Conservation (phyloP, 2,888 invertebrate genomes). For the Eulithis testata region DNA sequence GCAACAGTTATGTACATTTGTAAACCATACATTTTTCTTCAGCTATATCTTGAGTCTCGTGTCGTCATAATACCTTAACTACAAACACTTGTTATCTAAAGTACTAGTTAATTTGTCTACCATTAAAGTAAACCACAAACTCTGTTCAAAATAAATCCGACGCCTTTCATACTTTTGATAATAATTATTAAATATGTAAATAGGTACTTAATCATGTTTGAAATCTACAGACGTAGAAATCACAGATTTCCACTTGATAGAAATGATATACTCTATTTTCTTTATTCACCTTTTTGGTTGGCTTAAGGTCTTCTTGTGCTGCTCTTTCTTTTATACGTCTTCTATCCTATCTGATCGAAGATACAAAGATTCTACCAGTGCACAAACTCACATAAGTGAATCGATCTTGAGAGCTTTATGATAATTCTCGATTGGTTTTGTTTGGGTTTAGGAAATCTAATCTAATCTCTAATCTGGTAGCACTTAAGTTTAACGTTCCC, state of each 20-base stretch:
- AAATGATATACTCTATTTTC: too few relatives aligned
- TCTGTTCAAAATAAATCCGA: too few relatives aligned
- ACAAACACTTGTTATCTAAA: neutral
- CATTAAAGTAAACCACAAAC: too few relatives aligned
- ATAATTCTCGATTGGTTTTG: constrained; percentile 1
- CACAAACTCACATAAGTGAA: neutral
- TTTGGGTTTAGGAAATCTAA: constrained; percentile 1
- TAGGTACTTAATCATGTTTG: too few relatives aligned
- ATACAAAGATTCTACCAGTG: constrained; percentile 1
- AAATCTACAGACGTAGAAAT: too few relatives aligned
- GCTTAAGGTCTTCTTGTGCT: neutral
- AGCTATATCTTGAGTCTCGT: neutral
- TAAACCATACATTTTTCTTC: neutral
- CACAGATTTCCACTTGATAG: too few relatives aligned
- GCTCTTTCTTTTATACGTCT: neutral
- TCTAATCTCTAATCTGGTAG: neutral
- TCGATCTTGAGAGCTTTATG: constrained; percentile 4
- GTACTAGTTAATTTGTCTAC: too few relatives aligned
- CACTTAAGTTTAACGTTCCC: neutral
- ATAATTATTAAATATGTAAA: too few relatives aligned
- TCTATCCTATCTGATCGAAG: neutral
- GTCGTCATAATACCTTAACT: neutral
- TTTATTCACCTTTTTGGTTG: too few relatives aligned
- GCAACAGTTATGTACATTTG: neutral
- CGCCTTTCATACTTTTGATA: too few relatives aligned